A percentile compares a stretch with the other conserved stretches of the same genome.
phyloP scores from a whole-genome alignment of 1,140 invertebrate species.

The Tetranychus urticae region DNA sequence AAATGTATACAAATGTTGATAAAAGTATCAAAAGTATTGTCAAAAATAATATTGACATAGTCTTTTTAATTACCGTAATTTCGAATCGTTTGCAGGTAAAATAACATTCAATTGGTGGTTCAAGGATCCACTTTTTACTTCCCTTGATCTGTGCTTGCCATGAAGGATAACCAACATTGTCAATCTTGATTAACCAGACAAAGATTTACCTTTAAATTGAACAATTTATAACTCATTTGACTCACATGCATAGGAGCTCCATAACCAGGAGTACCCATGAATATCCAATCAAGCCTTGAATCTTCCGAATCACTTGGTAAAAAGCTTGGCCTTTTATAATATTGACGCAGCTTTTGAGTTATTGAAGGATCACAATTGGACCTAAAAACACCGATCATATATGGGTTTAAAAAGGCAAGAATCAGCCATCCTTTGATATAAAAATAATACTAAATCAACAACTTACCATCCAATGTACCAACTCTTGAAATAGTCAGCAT shows the following conservation, averaged over 20 bases:
- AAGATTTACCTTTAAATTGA: too few species aligned
- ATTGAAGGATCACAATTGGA: conserved; percentile 66
- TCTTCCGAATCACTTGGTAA: conserved; percentile 54
- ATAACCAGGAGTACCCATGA: conserved; percentile 75
- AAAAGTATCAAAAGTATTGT: too few species aligned
- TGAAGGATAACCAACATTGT: conserved; percentile 65
- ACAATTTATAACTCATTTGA: conserved; percentile 9
- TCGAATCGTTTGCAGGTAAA: conserved; percentile 40
- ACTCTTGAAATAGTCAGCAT: conserved; percentile 22
- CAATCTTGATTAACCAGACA: conserved; percentile 23
- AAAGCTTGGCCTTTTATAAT: conserved; percentile 67
- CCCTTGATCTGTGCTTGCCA: conserved; percentile 83
- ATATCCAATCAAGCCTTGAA: conserved; percentile 76
- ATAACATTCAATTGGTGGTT: conserved; percentile 67
- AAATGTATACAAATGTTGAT: too few species aligned
- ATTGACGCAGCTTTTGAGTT: conserved; percentile 41
- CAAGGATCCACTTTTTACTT: conserved; percentile 55
- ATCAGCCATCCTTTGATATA: background rate
- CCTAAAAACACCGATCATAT: conserved; percentile 25
- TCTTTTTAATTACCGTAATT: conserved; percentile 50
- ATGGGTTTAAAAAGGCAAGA: background rate
- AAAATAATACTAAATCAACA: background rate
- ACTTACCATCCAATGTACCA: conserved; percentile 82
- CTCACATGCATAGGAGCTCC: conserved; percentile 82
- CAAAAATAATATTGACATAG: too few species aligned